These are phyloP conservation scores for Tenthredo notha DNA, from an alignment of 2,888 invertebrate species.

Conservation along the genomic window DNA sequence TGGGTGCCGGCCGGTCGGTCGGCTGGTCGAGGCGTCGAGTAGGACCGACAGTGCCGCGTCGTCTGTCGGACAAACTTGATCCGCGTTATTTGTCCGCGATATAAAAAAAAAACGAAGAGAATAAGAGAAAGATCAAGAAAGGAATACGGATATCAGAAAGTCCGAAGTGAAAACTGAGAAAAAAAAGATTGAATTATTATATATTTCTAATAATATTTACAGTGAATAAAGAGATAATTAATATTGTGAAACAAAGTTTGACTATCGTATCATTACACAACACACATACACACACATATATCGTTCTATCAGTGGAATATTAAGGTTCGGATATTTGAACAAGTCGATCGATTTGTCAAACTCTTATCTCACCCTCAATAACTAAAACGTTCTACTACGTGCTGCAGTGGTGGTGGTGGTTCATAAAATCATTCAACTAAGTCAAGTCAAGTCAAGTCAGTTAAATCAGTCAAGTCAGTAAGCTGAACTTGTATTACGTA, in stretches of 20 bases:
- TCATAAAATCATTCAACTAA: neutral
- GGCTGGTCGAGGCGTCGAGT: constrained; percentile 30
- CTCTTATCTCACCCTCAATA: constrained; percentile 12
- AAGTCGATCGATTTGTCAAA: constrained; percentile 8
- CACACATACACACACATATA: no score
- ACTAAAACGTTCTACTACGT: neutral
- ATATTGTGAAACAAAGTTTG: neutral
- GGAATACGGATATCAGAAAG: neutral
- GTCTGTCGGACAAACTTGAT: constrained; percentile 39
- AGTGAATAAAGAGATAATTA: neutral
- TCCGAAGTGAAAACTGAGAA: neutral
- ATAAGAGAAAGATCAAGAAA: neutral
- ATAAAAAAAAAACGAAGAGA: neutral
- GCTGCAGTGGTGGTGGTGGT: neutral
- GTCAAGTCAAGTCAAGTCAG: neutral
- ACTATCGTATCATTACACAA: neutral
- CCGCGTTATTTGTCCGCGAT: constrained; percentile 2
- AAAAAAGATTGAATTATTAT: no score
- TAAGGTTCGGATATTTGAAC: neutral
- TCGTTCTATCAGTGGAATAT: neutral
- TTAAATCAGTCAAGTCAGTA: constrained; percentile 1
- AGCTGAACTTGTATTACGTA: neutral
- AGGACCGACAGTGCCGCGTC: constrained; percentile 47
- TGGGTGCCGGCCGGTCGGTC: constrained; percentile 46
- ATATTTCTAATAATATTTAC: no score